Evolutionary conservation across 2,888 invertebrate species (phyloP), one percentile per base, ranked within the genome.

Genomic region (Hydrotaea cyrtoneurina): DNA sequence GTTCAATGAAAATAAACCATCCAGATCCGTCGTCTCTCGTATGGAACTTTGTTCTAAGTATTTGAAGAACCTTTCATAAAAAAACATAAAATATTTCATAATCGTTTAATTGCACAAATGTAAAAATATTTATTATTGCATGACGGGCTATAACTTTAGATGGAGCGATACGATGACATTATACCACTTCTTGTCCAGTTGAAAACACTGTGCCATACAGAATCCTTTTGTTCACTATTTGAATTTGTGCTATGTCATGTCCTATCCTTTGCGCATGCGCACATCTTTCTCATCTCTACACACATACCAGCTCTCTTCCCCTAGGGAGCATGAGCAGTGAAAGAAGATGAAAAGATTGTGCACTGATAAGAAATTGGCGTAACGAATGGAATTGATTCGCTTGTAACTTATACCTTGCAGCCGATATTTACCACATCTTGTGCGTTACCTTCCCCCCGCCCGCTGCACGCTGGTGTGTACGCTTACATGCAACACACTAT

Each of bases 371-470:
- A 75, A 80, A 84, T 86, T 84, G 84, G 81, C 78, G 82, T 79
- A 84, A 82, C 86, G 74, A 82, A 84, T 84, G 62, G 43, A 84
- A 84, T 80, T 84, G 84, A 82, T 78, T 78, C 84, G 84, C 81
- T 75, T 84, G 81, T 79, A 82, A 85, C 78, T 83, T 72, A 85
- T 76, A 79, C 82, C 46, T 46, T 43, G 43, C 46, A 46, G 36
- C 21, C 55, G 11, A 15, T 53, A 39, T 43, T 55, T 21, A 46
- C 71, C 53, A 50, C 64, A 62, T 26, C 43, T 78, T 78, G 39
- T 77, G 59, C 50, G 36, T 26, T 66, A 77, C 69, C 53, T 74
- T 71, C 36, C 26, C 53, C 26, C 17, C 36, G 23, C 59, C 26
- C 26, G 50, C 50, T 50, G 1, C 1, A n/a, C 26, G 26, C 3